phyloP scores from a whole-genome alignment of 2,797 vertebrate genomes.

The Epinephelus coioides region DNA sequence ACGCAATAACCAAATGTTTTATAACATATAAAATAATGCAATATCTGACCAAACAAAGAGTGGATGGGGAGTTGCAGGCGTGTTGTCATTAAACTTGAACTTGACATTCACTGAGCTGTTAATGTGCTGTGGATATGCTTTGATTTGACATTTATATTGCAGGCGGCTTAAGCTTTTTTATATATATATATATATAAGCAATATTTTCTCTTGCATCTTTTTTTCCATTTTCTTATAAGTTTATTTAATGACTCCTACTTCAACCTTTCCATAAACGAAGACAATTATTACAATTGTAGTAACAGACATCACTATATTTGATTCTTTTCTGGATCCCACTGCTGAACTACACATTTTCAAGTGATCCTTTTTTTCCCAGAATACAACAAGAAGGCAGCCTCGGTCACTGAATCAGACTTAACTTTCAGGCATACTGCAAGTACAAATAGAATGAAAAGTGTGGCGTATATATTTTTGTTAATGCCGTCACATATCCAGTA shows the following conservation, averaged over 20 bases:
- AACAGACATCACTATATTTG: conserved; percentile 1
- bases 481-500: conserved; percentile 36
- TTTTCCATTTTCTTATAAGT: conserved; percentile 7
- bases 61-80: not conserved
- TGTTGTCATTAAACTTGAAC: conserved; percentile 47
- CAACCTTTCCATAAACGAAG: conserved; percentile 15
- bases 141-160: conserved; percentile 57
- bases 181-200: not conserved
- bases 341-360: not conserved
- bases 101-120: conserved; percentile 50
- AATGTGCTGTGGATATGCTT: conserved; percentile 35
- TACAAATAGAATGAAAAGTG: conserved; percentile 24
- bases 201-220: conserved; percentile 15
- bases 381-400: not conserved
- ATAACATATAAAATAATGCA: conserved; percentile 28
- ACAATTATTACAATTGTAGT: conserved; percentile 21
- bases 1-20: conserved; percentile 25
- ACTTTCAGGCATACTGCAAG: not conserved
- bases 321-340: conserved; percentile 11
- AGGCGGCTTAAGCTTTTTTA: not conserved
- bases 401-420: conserved; percentile 4
- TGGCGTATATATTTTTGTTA: conserved; percentile 7
- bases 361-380: not conserved
- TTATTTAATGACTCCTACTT: conserved; percentile 13
- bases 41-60: conserved; percentile 41